Base-by-base conservation (phyloP, 2,113 vertebrate species). In the Rhinoptilus africanus region DNA sequence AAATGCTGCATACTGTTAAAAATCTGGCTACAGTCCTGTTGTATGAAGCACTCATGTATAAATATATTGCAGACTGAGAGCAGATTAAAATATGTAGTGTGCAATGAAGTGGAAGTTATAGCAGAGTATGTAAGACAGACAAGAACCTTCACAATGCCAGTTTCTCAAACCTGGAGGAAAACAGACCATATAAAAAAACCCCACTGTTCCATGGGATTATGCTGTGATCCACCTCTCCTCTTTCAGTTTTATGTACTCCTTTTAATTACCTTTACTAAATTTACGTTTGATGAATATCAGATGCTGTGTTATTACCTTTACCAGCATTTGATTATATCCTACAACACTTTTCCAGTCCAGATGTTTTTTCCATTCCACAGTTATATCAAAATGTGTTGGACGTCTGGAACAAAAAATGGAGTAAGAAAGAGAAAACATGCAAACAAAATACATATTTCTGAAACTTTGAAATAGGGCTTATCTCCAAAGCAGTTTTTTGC, bases 231-330 rank as follows among this genome's bases (percentile, higher is more conserved):
- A 0, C 39, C 32, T 89, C 53, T 76, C 22, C 15, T 79, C 30
- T 69, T 94, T 89, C 64, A 86, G 30, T 95, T 94, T 93, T 77
- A 66, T 89, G 45, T 69, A 43, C 4, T 87, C 24, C 54, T 73
- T 88, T 94, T 86, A 94, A 79, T 92, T 94, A 95, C 30, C 39
- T 90, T 71, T 54, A 85, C 74, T 85, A 82, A 96, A 82, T 94
- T 80, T 76, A 76, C 64, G 88, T 60, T 89, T 89, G 47, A 71
- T 48, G 23, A 60, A n/a, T 91, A 92, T 93, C 92, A 94, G 37
- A 79, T 82, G 92, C 71, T 60, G 41, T 74, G 67, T 75, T 87
- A 64, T 56, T 94, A 72, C 85, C n/a, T 89, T 87, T 76, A 80
- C 39, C 77, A 89, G 28, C 63, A 35, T 35, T 76, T 77, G 63